A percentile compares a stretch with the other conserved stretches of the same genome.
Evolutionary conservation across 2,113 vertebrate species (phyloP).

Genomic region (Alectura lathami): DNA sequence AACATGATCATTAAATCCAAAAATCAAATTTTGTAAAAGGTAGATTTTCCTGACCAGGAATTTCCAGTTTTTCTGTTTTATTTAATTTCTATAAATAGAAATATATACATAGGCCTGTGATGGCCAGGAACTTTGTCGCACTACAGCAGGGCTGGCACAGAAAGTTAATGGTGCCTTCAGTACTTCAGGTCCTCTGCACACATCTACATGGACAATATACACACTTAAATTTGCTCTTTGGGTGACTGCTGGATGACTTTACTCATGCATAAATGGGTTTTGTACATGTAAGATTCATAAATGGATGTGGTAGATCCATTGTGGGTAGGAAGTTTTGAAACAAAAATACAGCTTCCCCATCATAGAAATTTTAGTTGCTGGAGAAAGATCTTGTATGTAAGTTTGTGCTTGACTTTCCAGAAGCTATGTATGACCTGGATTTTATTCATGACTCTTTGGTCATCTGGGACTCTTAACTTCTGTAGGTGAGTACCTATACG

Average conservation of each 20-base stretch:
- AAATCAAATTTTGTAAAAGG: background rate
- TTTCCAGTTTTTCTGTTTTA: background rate
- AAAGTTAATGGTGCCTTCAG: background rate
- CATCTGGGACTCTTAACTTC: background rate
- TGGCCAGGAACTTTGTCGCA: background rate
- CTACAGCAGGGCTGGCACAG: background rate
- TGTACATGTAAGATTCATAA: background rate
- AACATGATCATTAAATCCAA: background rate
- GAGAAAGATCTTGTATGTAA: background rate
- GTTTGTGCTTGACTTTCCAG: background rate
- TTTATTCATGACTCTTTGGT: background rate
- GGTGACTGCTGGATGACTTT: background rate
- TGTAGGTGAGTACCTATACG: background rate
- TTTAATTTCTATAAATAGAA: background rate
- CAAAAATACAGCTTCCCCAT: background rate
- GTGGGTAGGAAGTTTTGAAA: background rate
- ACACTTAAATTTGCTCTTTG: background rate
- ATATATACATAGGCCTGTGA: background rate
- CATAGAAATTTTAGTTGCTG: background rate
- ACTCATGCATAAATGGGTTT: background rate
- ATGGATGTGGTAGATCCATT: background rate
- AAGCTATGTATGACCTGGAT: background rate
- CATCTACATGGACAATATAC: background rate
- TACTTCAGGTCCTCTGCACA: background rate
- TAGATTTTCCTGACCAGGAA: background rate